These are phyloP conservation scores for Microhierax caerulescens DNA, from an alignment of 2,797 vertebrate genomes.

Conservation along the genomic window DNA sequence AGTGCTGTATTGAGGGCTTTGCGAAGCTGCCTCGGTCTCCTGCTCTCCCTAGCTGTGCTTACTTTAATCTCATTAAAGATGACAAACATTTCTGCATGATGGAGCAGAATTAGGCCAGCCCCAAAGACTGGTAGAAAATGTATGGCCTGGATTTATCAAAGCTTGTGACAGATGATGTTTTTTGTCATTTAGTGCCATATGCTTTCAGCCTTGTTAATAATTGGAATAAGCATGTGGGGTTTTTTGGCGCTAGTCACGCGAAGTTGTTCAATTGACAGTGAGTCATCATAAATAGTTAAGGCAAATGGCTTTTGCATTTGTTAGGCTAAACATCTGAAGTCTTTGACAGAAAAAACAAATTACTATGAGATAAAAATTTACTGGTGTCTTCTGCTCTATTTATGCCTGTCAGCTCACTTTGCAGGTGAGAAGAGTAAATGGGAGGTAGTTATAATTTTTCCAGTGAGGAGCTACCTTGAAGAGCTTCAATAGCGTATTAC, in stretches of 20 bases:
- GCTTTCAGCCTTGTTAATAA: neutral
- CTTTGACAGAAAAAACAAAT: slow-evolving; percentile 32
- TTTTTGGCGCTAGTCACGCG: neutral
- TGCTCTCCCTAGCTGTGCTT: neutral
- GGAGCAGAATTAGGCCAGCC: neutral
- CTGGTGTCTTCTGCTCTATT: neutral
- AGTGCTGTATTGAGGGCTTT: neutral
- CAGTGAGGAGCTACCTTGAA: neutral
- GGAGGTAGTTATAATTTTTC: neutral
- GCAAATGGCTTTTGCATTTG: slow-evolving; percentile 14
- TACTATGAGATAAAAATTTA: neutral
- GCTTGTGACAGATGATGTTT: neutral
- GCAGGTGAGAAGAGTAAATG: neutral
- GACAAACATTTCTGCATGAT: neutral
- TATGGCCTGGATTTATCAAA: neutral
- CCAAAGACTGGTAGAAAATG: neutral
- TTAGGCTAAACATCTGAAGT: neutral
- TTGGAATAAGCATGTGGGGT: neutral
- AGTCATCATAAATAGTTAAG: neutral
- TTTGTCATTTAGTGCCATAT: neutral
- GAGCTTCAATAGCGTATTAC: neutral
- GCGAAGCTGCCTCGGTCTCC: neutral
- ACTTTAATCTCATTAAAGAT: neutral
- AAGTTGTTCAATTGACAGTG: neutral
- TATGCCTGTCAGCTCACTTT: neutral